Conservation (phyloP, 2,888 invertebrate genomes). For the Polia nebulosa region DNA sequence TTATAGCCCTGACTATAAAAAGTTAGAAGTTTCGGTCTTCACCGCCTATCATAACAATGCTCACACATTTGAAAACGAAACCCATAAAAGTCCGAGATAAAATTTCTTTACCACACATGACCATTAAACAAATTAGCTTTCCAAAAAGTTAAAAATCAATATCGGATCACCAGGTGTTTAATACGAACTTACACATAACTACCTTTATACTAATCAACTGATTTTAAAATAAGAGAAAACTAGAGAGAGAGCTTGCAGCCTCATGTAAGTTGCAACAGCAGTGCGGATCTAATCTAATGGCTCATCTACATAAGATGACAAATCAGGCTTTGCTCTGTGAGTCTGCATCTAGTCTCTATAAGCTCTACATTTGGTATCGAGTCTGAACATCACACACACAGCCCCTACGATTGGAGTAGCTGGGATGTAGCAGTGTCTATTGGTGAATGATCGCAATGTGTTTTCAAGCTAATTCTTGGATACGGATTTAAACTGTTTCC, state of each 20-base stretch:
- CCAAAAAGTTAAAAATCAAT: background rate
- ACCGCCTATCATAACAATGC: background rate
- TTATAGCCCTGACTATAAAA: background rate
- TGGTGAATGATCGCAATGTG: background rate
- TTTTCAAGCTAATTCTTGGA: background rate
- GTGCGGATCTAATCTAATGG: constrained; percentile 43
- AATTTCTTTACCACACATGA: background rate
- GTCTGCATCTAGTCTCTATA: constrained; percentile 3
- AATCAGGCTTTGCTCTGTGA: constrained; percentile 43
- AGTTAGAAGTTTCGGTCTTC: background rate
- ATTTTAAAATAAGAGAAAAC: constrained; percentile 24
- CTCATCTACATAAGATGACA: constrained; percentile 55
- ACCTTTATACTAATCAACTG: constrained; percentile 5
- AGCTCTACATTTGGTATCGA: constrained; percentile 9
- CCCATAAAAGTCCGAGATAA: background rate
- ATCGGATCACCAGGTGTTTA: background rate
- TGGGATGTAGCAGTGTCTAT: background rate
- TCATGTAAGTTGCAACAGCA: constrained; percentile 47
- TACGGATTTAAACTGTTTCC: background rate
- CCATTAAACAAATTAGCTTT: background rate
- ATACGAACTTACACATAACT: background rate
- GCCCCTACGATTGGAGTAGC: constrained; percentile 15
- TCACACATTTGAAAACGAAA: background rate
- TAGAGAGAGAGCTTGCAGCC: constrained; percentile 14
- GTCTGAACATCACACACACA: background rate